These are phyloP conservation scores for Otolemur garnettii DNA, from an alignment of 2,113 vertebrate genomes.

Conservation along the genomic window DNA sequence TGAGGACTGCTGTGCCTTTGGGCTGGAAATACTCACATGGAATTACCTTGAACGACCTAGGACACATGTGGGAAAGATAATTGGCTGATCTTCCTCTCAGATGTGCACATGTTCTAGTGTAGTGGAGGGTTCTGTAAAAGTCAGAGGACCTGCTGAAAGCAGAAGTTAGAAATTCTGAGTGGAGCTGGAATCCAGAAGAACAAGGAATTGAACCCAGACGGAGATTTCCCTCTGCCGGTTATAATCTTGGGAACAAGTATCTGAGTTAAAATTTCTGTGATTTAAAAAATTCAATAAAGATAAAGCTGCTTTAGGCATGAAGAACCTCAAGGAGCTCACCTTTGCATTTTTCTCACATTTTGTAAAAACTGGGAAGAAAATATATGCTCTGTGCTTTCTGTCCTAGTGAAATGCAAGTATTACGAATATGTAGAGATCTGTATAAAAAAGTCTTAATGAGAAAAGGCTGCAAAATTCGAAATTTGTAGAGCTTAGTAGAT, in stretches of 20 bases:
- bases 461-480: constrained; percentile 5
- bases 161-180: neutral
- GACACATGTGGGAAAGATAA: neutral
- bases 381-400: neutral
- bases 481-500: neutral
- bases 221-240: constrained; percentile 2
- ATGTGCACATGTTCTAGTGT: neutral
- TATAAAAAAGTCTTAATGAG: neutral
- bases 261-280: constrained; percentile 18
- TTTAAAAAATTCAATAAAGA: constrained; percentile 54
- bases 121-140: neutral
- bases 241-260: constrained; percentile 35
- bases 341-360: constrained; percentile 35
- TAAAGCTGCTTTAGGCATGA: neutral
- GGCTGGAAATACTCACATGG: neutral
- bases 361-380: constrained; percentile 9
- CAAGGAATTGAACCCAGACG: constrained; percentile 31
- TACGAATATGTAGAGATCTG: neutral
- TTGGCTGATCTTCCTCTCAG: neutral
- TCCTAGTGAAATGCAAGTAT: constrained; percentile 25
- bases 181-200: neutral
- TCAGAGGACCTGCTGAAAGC: neutral
- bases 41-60: neutral
- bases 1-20: neutral
- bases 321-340: neutral